phyloP scores from a whole-genome alignment of 2,113 vertebrate genomes.

The Silurus glanis region DNA sequence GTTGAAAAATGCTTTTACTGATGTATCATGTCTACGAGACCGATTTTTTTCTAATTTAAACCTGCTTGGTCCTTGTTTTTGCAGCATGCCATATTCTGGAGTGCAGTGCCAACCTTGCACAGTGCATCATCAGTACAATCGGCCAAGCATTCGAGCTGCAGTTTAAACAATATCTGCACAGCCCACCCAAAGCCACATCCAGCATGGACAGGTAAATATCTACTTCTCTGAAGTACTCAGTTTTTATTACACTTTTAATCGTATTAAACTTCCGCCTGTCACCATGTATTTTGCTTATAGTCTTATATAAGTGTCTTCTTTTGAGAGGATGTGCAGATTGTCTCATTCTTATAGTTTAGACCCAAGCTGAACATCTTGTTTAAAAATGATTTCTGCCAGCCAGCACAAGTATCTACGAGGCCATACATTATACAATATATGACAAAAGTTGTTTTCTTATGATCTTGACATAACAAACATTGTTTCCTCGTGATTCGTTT shows the following conservation, averaged over 20 bases:
- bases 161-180: slow-evolving; percentile 96
- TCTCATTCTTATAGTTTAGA: background rate
- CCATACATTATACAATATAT: no score
- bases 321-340: background rate
- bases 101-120: slow-evolving; percentile 89
- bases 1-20: background rate
- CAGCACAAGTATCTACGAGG: background rate
- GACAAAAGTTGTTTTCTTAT: no score
- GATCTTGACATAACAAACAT: no score
- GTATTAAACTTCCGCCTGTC: background rate
- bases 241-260: background rate
- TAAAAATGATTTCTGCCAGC: background rate
- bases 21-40: background rate
- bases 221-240: background rate
- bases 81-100: slow-evolving; percentile 97
- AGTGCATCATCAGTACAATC: slow-evolving; percentile 93
- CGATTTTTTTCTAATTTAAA: background rate
- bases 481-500: no score
- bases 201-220: slow-evolving; percentile 73
- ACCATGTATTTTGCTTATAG: background rate
- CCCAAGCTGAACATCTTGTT: background rate
- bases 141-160: slow-evolving; percentile 97
- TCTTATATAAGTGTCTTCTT: background rate
- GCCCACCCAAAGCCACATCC: slow-evolving; percentile 81
- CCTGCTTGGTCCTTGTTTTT: slow-evolving; percentile 9